Evolutionary conservation across 2,113 vertebrate genomes (phyloP), one percentile per base, ranked within the genome.

Genomic region (Corapipo altera): DNA sequence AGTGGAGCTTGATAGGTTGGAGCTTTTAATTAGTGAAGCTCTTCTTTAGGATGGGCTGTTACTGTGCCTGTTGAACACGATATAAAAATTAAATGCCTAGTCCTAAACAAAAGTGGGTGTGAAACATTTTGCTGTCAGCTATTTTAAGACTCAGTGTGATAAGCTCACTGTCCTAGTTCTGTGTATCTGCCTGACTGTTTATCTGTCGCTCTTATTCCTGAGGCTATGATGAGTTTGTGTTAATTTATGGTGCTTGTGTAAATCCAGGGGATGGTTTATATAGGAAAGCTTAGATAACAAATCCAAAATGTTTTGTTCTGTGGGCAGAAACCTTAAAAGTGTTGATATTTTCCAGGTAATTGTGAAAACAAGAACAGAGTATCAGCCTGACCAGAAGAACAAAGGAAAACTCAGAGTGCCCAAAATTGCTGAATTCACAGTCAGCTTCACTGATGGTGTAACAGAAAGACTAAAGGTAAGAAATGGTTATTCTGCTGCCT

Each of bases 381-480:
- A 99, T 95, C 99, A 99, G 95, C 99, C 99, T 37, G 99, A 99
- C 96, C 99, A 99, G 98, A 99, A 99, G 98, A 99, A 98, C 98
- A 99, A 99, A 97, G 98, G 98, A 87, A 99, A 99, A 98, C 98
- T 99, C 98, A 99, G 99, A 97, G 98, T 99, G 91, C 99, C 99
- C 46, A 99, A 99, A 98, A 99, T 99, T 91, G 99, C 99, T 70
- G 99, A 99, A 96, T 99, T 99, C 98, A 99, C 99, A 98, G 99
- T 99, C 98, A 99, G 99, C 98, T 98, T 99, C 89, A 99, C 98
- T 77, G 98, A 98, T 92, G 98, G 98, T 30, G 98, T 99, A 85
- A 98, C 98, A 91, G 98, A 99, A 97, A 98, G 98, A 96, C 98
- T 98, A 91, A 99, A 99, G 99, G 98, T 99, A 98, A 97, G 97